These are phyloP conservation scores for Eurosta solidaginis DNA, from an alignment of 1,140 invertebrate species.

Conservation along the genomic window DNA sequence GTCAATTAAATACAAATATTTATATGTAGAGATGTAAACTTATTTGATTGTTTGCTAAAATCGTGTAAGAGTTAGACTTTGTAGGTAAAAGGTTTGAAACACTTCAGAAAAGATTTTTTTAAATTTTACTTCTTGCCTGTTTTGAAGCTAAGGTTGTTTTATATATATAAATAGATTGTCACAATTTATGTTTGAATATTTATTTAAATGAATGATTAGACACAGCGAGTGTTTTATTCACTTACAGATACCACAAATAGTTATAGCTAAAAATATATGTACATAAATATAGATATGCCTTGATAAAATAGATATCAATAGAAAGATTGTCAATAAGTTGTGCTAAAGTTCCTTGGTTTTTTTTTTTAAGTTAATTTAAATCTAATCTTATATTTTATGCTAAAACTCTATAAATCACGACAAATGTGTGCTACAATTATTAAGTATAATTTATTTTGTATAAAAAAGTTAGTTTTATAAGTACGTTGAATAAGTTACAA, in stretches of 20 bases:
- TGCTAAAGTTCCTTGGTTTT: neutral
- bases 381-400: neutral
- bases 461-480: neutral
- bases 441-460: neutral
- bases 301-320: neutral
- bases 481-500: neutral
- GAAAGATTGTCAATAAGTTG: conserved; percentile 27
- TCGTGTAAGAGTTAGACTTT: neutral
- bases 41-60: neutral
- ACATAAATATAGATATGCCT: neutral
- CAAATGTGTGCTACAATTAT: neutral
- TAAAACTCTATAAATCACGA: neutral
- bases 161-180: too few relatives aligned
- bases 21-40: too few relatives aligned
- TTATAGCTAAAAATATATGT: neutral
- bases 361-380: neutral
- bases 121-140: neutral
- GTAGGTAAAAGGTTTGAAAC: conserved; percentile 22
- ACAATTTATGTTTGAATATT: neutral
- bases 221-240: conserved; percentile 9
- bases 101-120: neutral
- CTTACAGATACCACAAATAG: neutral
- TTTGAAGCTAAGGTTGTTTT: neutral
- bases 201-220: conserved; percentile 9
- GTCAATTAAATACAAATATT: too few relatives aligned